Conservation (phyloP, 2,797 vertebrate species). For the Myotis planiceps region DNA sequence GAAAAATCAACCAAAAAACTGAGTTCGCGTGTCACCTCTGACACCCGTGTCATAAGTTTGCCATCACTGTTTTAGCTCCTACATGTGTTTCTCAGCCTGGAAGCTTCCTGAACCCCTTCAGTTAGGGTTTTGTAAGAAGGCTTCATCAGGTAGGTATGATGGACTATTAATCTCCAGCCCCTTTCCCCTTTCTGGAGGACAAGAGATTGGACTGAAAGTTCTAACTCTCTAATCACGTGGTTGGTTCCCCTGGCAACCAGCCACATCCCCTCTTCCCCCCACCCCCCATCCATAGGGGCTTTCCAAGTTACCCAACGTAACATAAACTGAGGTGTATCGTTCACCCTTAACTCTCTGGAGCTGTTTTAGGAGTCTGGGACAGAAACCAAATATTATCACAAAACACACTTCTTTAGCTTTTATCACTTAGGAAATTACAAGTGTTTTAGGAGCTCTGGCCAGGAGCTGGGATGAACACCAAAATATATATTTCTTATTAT, state of each 20-base stretch:
- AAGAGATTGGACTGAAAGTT: not conserved
- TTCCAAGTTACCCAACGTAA: not conserved
- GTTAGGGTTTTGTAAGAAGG: not conserved
- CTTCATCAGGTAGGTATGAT: not conserved
- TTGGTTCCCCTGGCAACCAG: not conserved
- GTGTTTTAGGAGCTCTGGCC: not conserved
- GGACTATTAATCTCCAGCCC: not conserved
- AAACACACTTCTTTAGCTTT: not conserved
- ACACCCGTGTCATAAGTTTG: too few relatives aligned
- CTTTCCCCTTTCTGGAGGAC: not conserved
- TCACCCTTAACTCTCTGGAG: not conserved
- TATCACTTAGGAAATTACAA: not conserved
- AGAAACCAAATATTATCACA: not conserved
- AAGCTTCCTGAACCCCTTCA: not conserved
- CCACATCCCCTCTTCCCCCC: rapidly evolving
- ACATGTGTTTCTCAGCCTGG: not conserved
- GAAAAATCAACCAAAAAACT: too few relatives aligned
- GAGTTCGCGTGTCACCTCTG: too few relatives aligned
- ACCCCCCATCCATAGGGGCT: not conserved
- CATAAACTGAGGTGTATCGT: not conserved
- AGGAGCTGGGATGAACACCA: not conserved
- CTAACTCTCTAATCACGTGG: not conserved
- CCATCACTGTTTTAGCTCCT: too few relatives aligned
- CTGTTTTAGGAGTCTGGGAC: not conserved
- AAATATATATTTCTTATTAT: not conserved